Conservation (phyloP, 2,797 vertebrate genomes). For the Eurystomus glaucurus region DNA sequence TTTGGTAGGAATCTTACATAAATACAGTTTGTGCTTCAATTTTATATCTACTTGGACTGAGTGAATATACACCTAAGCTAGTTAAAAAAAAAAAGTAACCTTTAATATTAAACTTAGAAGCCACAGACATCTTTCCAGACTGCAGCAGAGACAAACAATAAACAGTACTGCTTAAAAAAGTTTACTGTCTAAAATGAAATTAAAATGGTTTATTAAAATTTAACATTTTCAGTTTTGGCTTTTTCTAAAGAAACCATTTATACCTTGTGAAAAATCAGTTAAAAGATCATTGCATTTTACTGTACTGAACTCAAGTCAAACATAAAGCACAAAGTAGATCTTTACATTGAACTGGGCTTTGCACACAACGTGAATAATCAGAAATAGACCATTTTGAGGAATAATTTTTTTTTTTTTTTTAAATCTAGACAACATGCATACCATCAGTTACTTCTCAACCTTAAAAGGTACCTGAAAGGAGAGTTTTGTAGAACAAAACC, state of each 20-base stretch:
- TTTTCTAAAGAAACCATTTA: slow-evolving; percentile 61
- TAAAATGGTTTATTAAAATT: slow-evolving; percentile 60
- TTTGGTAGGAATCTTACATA: slow-evolving; percentile 72
- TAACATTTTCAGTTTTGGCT: slow-evolving; percentile 57
- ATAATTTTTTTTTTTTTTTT: slow-evolving; percentile 14
- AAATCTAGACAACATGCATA: slow-evolving; percentile 67
- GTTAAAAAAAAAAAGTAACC: slow-evolving; percentile 54
- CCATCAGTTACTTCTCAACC: slow-evolving; percentile 66
- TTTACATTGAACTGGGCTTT: slow-evolving; percentile 67
- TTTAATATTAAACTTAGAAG: slow-evolving; percentile 75
- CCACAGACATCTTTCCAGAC: slow-evolving; percentile 71
- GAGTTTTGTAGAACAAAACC: slow-evolving; percentile 70
- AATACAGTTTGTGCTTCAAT: slow-evolving; percentile 78
- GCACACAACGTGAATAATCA: slow-evolving; percentile 58
- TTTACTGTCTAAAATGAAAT: slow-evolving; percentile 52
- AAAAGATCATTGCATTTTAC: slow-evolving; percentile 30
- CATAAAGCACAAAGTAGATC: slow-evolving; percentile 54
- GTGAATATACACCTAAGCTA: slow-evolving; percentile 77
- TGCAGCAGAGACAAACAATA: slow-evolving; percentile 77
- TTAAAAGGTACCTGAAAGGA: slow-evolving; percentile 74
- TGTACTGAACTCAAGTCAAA: slow-evolving; percentile 53
- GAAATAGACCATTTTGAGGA: slow-evolving; percentile 51
- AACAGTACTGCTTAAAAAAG: slow-evolving; percentile 61
- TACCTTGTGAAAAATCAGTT: slow-evolving; percentile 57
- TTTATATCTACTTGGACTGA: slow-evolving; percentile 76